Percentiles rank a stretch among this genome's conserved stretches.
phyloP scores from a whole-genome alignment of 2,888 invertebrate species.

The Drosophila ochracea region DNA sequence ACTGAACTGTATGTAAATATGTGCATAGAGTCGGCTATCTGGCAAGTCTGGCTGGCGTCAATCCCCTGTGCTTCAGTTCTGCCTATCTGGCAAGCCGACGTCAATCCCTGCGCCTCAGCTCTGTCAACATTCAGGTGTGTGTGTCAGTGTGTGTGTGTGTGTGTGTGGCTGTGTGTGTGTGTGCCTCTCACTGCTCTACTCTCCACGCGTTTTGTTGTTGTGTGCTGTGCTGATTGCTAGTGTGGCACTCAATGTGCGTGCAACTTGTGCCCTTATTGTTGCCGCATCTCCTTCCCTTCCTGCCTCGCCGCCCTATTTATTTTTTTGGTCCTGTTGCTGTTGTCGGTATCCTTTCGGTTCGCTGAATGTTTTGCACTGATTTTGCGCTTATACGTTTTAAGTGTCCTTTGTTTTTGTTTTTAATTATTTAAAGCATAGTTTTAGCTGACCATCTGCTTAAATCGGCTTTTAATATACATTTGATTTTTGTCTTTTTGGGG shows the following conservation, averaged over 20 bases:
- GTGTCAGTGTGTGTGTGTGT: constrained; percentile 21
- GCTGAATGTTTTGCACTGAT: constrained; percentile 69
- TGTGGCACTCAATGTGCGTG: constrained; percentile 58
- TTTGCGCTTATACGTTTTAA: constrained; percentile 68
- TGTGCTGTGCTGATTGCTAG: constrained; percentile 44
- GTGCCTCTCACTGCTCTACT: constrained; percentile 11
- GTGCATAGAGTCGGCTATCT: constrained; percentile 60
- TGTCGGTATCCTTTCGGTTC: constrained; percentile 65
- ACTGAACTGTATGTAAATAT: constrained; percentile 77
- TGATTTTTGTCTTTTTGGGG: constrained; percentile 7
- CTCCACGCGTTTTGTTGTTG: constrained; percentile 17
- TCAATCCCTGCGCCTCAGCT: constrained; percentile 7
- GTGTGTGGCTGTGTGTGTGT: constrained; percentile 30
- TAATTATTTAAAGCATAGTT: constrained; percentile 62
- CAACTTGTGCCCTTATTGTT: constrained; percentile 58
- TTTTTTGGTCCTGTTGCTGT: constrained; percentile 10
- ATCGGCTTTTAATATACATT: constrained; percentile 20
- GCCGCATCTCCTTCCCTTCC: constrained; percentile 19
- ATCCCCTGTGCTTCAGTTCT: constrained; percentile 2
- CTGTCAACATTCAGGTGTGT: constrained; percentile 22
- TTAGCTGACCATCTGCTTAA: constrained; percentile 28
- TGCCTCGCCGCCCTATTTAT: neutral
- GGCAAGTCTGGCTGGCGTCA: constrained; percentile 24
- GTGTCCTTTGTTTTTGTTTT: constrained; percentile 57
- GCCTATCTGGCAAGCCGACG: constrained; percentile 42